phyloP scores from a whole-genome alignment of 2,113 vertebrate genomes.

The Speoplatyrhinus poulsoni region DNA sequence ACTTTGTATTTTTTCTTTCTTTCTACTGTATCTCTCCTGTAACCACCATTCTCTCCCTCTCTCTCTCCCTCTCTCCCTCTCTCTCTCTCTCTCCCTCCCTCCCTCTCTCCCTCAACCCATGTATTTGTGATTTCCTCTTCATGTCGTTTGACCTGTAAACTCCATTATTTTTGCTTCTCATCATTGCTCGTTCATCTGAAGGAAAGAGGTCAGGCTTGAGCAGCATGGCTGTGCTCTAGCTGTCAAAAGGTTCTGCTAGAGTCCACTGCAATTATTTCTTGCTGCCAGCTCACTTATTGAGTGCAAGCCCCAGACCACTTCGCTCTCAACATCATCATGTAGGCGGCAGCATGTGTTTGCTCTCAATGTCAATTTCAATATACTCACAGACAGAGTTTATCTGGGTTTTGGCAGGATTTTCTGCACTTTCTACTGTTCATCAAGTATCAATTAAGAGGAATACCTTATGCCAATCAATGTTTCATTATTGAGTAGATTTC shows the following conservation, averaged over 20 bases:
- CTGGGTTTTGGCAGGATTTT: constrained; percentile 3
- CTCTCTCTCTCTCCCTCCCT: background rate
- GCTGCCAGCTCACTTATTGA: constrained; percentile 38
- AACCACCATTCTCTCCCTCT: background rate
- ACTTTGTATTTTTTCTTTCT: background rate
- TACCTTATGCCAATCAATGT: too few species aligned
- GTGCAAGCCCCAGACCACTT: constrained; percentile 33
- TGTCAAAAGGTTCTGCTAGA: constrained; percentile 53
- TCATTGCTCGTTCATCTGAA: constrained; percentile 49
- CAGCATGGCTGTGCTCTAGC: constrained; percentile 29
- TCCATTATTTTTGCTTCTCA: constrained; percentile 38
- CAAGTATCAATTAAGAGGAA: too few species aligned
- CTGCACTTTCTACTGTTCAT: background rate
- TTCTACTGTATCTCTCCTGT: background rate
- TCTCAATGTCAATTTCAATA: constrained; percentile 18
- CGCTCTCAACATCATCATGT: background rate
- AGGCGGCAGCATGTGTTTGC: constrained; percentile 24
- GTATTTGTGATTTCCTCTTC: constrained; percentile 27
- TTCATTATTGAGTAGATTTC: too few species aligned
- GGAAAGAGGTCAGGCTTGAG: constrained; percentile 45
- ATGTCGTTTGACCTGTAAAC: constrained; percentile 40
- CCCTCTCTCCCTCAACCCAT: background rate
- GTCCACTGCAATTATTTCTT: constrained; percentile 52
- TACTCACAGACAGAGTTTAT: constrained; percentile 11
- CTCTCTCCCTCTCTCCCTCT: background rate